Evolutionary conservation across 2,797 vertebrate genomes (phyloP).

Genomic region (Schizopygopsis pylzovi): DNA sequence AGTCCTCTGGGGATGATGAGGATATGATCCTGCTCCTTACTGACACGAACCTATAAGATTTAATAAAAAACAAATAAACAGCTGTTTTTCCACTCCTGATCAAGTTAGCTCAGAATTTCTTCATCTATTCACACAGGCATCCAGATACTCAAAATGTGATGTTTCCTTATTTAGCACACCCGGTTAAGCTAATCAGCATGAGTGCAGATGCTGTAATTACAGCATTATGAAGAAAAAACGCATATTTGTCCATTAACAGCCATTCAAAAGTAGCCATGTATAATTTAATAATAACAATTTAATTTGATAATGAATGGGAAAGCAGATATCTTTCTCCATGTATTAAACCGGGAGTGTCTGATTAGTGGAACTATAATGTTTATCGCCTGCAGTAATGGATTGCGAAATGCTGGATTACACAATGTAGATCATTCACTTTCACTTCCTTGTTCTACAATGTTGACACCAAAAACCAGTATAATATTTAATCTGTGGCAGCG

Average conservation of each 20-base stretch:
- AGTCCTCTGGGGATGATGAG: constrained; percentile 95
- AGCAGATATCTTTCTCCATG: background rate
- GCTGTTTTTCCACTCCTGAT: constrained; percentile 8
- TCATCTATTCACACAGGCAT: background rate
- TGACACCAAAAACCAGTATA: background rate
- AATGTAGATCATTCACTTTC: background rate
- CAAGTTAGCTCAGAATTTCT: background rate
- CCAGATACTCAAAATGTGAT: background rate
- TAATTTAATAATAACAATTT: background rate
- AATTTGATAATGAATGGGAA: background rate
- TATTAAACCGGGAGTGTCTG: background rate
- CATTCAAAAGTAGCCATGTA: background rate
- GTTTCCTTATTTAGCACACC: background rate
- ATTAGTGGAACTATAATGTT: background rate
- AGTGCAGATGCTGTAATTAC: background rate
- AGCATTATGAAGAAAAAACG: background rate
- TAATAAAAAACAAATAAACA: constrained; percentile 20
- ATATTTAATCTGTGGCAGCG: background rate
- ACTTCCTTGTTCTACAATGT: background rate
- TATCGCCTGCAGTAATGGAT: background rate
- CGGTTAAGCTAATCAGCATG: background rate
- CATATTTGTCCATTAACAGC: background rate
- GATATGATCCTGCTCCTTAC: constrained; percentile 98
- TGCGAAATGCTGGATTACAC: constrained; percentile 8
- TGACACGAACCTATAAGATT: constrained; percentile 86